A percentile compares a stretch with the other conserved stretches of the same genome.
These are phyloP conservation scores for Mesorhabditis belari DNA, from an alignment of 2,888 invertebrate species.

Conservation along the genomic window DNA sequence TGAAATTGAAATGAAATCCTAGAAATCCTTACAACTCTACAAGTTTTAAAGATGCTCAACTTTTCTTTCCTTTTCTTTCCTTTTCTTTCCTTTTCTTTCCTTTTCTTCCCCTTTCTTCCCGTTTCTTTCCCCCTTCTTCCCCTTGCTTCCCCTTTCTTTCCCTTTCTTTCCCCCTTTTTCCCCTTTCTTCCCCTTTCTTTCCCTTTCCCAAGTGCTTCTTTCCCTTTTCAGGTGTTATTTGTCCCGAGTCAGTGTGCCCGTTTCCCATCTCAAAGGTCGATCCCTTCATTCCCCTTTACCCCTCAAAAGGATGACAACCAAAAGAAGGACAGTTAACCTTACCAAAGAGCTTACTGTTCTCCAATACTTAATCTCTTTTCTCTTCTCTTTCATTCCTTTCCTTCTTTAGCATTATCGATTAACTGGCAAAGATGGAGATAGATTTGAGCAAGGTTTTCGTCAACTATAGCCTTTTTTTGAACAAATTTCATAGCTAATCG, in stretches of 20 bases:
- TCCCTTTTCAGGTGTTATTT: not conserved
- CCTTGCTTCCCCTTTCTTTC: slow-evolving; percentile 1
- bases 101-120: not conserved
- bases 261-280: not conserved
- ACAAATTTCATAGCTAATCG: no score
- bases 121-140: not conserved
- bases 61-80: not conserved
- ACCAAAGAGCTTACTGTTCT: slow-evolving; percentile 1
- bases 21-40: no score
- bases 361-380: slow-evolving; percentile 1
- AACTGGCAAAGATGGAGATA: no score
- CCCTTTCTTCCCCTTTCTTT: slow-evolving; percentile 7
- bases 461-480: no score
- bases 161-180: not conserved
- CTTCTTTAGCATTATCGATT: slow-evolving; percentile 7
- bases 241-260: not conserved
- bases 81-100: not conserved
- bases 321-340: no score
- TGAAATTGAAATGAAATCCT: no score
- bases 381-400: slow-evolving; percentile 2
- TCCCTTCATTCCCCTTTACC: not conserved
- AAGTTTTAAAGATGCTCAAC: no score
- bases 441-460: no score
- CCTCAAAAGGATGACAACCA: no score
- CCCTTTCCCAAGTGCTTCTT: not conserved